These are phyloP conservation scores for Heliothis peltigera DNA, from an alignment of 2,888 invertebrate genomes.

Conservation along the genomic window DNA sequence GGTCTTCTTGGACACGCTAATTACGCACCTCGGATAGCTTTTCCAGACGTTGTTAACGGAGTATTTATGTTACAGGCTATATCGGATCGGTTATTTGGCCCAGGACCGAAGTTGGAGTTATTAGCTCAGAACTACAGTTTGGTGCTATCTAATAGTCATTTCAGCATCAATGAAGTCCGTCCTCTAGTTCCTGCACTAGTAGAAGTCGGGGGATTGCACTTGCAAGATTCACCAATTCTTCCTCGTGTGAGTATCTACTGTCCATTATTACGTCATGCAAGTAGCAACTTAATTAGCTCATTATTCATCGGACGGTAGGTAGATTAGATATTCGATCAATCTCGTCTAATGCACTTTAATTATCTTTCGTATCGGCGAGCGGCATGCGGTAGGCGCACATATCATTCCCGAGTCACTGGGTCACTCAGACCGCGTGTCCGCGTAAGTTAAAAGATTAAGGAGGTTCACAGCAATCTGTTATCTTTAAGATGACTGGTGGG, in stretches of 20 bases:
- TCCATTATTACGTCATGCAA: constrained; percentile 4
- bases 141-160: constrained; percentile 89
- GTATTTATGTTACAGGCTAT: constrained; percentile 73
- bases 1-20: too few relatives aligned
- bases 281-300: constrained; percentile 8
- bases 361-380: constrained; percentile 32
- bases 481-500: constrained; percentile 1
- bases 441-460: constrained; percentile 14
- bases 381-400: constrained; percentile 49
- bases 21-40: too few relatives aligned
- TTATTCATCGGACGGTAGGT: constrained; percentile 16
- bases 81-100: constrained; percentile 87
- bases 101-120: constrained; percentile 80
- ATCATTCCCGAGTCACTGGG: constrained; percentile 66
- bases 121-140: constrained; percentile 88
- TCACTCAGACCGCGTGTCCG: constrained; percentile 60
- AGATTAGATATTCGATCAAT: constrained; percentile 24
- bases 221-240: constrained; percentile 82
- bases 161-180: constrained; percentile 89
- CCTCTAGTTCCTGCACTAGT: constrained; percentile 88
- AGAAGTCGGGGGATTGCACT: constrained; percentile 90
- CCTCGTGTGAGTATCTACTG: constrained; percentile 77
- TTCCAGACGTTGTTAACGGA: constrained; percentile 11
- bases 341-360: constrained; percentile 38
- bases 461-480: constrained; percentile 21